Evolutionary conservation across 2,113 vertebrate species (phyloP), one percentile per base, ranked within the genome.

Genomic region (Euleptes europaea): DNA sequence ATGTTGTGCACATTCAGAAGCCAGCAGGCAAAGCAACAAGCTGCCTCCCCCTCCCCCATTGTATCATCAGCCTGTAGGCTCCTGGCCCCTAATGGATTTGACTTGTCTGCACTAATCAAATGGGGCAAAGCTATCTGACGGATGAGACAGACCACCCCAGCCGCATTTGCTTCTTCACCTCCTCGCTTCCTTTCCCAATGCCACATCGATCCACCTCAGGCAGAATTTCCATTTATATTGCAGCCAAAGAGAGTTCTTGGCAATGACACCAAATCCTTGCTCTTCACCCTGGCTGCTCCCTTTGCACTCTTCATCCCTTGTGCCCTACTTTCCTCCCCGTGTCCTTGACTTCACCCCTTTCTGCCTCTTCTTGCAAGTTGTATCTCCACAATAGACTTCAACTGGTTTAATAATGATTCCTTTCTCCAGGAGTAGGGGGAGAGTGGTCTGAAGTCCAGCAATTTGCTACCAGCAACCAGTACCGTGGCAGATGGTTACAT

Each of bases 181-280:
- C 72, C 28, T 54, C 57, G 82, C 71, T 88, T 72, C 66, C 23
- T 57, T 84, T 83, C 35, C 63, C 76, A 80, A 26, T 60, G 80
- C 8, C 44, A 84, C 82, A 92, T 83, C 28, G 89, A 90, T 90
- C 86, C 0, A 2, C 57, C 83, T 90, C 77, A 84, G 79, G 63
- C 63, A 91, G 86, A 87, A 89, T 90, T 93, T 80, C 92, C 91
- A 92, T 93, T 94, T 94, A 69, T 90, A 91, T 93, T 90, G 89
- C 86, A 49, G 23, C 44, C 70, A 51, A 74, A 42, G 33, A 91
- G 88, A 6, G 35, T 54, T 91, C 84, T 87, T 83, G 87, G 80
- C 74, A 84, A 63, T 84, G 88, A 84, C 87, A 90, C 82, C 0
- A 0, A 86, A 84, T 67, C 88, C 69, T 78, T n/a, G 17, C 26